These are phyloP conservation scores for Gambelia wislizenii DNA, from an alignment of 2,797 vertebrate species.

Conservation along the genomic window DNA sequence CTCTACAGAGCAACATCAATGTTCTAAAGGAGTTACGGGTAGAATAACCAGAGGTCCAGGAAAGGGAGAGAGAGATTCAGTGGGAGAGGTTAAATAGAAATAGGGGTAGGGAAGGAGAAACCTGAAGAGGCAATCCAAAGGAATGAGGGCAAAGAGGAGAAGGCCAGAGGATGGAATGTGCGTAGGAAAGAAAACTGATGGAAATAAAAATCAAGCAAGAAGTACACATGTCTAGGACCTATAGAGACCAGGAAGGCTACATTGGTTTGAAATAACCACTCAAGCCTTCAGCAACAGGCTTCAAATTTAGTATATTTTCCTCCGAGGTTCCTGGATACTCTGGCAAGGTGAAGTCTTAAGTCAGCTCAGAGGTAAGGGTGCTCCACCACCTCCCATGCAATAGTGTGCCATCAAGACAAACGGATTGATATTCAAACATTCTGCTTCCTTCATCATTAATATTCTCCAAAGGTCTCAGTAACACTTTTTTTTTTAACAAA, in stretches of 20 bases:
- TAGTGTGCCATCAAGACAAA: conserved; percentile 70
- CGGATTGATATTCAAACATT: conserved; percentile 69
- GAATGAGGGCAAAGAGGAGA: neutral
- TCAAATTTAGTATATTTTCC: neutral
- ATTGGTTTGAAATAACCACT: neutral
- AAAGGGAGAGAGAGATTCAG: neutral
- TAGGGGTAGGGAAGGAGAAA: neutral
- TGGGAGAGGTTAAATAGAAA: neutral
- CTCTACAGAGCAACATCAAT: neutral
- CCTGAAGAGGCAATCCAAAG: neutral
- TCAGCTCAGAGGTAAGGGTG: conserved; percentile 33
- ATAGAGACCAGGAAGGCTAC: neutral
- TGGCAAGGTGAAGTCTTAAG: neutral
- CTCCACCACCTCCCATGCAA: conserved; percentile 70
- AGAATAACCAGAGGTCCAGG: neutral
- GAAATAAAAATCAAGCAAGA: neutral
- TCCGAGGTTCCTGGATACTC: conserved; percentile 12
- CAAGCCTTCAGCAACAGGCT: too few relatives aligned
- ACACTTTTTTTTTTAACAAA: conserved; percentile 69
- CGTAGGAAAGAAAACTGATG: neutral
- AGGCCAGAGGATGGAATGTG: too few relatives aligned
- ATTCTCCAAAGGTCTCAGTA: conserved; percentile 81
- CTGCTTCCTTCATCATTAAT: conserved; percentile 77
- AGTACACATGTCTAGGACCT: too few relatives aligned
- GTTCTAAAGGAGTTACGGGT: neutral